Percentiles rank a stretch among this genome's conserved stretches.
These are phyloP conservation scores for Hippocampus guttulatus DNA, from an alignment of 2,113 vertebrate species.

Conservation along the genomic window DNA sequence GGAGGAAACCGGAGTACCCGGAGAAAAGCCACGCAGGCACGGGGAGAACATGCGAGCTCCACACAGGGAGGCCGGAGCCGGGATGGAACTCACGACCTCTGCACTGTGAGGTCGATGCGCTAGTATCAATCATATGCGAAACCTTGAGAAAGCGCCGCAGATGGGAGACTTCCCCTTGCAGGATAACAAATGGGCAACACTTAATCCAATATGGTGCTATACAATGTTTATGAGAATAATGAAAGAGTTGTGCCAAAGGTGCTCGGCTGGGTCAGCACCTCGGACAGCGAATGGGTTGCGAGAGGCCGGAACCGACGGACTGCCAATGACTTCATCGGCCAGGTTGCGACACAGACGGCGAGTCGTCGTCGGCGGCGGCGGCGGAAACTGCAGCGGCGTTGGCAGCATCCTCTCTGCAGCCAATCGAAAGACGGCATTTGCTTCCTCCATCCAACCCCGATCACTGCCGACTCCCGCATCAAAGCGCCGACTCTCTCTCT, in stretches of 20 bases:
- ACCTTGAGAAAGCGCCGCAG: too few relatives aligned
- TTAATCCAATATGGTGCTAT: too few relatives aligned
- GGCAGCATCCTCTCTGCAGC: conserved; percentile 43
- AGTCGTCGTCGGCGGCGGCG: neutral
- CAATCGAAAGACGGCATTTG: conserved; percentile 44
- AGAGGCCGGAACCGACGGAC: conserved; percentile 23
- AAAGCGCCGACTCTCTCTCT: conserved; percentile 23
- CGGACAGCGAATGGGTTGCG: conserved; percentile 42
- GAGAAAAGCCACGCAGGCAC: too few relatives aligned
- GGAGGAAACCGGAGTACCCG: too few relatives aligned
- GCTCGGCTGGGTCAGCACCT: conserved; percentile 51
- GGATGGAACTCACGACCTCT: too few relatives aligned
- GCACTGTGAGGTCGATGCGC: too few relatives aligned
- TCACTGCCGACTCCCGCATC: conserved; percentile 69
- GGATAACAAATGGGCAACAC: too few relatives aligned
- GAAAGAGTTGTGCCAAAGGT: conserved; percentile 9
- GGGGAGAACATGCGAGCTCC: too few relatives aligned
- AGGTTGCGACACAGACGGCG: conserved; percentile 12
- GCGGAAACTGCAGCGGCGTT: conserved; percentile 17
- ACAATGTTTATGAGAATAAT: too few relatives aligned
- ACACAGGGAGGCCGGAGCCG: too few relatives aligned
- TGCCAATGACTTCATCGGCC: conserved; percentile 30
- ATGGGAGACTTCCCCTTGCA: too few relatives aligned
- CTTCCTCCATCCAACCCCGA: conserved; percentile 61
- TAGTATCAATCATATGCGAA: too few relatives aligned